phyloP scores from a whole-genome alignment of 2,888 invertebrate genomes.

The Rotaria sp. region DNA sequence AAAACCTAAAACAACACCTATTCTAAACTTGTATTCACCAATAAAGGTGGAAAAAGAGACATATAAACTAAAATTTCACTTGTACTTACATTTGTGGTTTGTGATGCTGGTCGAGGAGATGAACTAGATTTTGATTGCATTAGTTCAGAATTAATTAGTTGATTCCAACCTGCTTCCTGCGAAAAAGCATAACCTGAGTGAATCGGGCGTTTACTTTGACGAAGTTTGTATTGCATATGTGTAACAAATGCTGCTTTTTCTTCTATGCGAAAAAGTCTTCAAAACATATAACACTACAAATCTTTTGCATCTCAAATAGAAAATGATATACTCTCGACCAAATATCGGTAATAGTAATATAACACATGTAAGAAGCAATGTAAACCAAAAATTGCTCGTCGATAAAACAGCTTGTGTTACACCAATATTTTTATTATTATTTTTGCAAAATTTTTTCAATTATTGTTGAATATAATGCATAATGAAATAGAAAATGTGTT shows the following conservation, averaged over 20 bases:
- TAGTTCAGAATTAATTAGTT: neutral
- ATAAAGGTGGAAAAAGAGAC: no score
- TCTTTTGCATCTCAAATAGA: neutral
- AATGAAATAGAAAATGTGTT: conserved; percentile 86
- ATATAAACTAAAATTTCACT: no score
- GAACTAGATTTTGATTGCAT: neutral
- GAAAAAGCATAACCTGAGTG: conserved; percentile 19
- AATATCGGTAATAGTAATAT: conserved; percentile 79
- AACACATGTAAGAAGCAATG: conserved; percentile 64
- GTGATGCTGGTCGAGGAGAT: neutral
- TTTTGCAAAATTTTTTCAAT: conserved; percentile 56
- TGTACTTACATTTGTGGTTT: neutral
- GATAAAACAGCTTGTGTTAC: conserved; percentile 60
- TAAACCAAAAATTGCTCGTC: conserved; percentile 72
- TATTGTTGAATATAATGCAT: conserved; percentile 80
- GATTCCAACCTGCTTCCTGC: neutral
- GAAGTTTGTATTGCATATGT: neutral
- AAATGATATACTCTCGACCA: neutral
- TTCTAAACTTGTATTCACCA: no score
- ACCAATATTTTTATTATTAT: conserved; percentile 58
- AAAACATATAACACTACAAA: neutral
- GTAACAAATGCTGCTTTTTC: conserved; percentile 23
- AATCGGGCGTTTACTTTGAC: conserved; percentile 13
- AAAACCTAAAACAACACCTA: no score
- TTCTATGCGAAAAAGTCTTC: conserved; percentile 5